Base-by-base conservation (phyloP, 2,113 vertebrate genomes). In the Falco punctatus region DNA sequence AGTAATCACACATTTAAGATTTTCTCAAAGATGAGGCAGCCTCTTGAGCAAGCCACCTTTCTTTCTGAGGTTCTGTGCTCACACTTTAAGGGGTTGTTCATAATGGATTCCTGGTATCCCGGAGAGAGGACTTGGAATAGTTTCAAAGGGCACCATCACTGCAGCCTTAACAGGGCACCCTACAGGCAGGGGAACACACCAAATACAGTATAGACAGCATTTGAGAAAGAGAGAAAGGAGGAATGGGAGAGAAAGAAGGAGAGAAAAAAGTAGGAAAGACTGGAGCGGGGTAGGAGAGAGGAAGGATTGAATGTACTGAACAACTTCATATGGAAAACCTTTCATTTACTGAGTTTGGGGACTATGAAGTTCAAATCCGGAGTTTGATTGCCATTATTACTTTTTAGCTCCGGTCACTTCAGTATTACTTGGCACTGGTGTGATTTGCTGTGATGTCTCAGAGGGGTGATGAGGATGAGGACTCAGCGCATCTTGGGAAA, bases 121-220 rank as follows among this genome's bases (percentile, higher is more conserved):
- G 69, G 15, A 79, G 18, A 10, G n/a, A 55, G 26, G 33, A 79
- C 27, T 3, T 54, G 48, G 33, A 73, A 21, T 6, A 57, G 16
- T 66, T 88, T 82, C 49, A 28, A 67, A 67, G 32, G 32, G 22
- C 32, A 27, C 19, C 0, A 2, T 13, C 22, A 13, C 24, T 71
- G n/a, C 69, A 69, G 11, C 19, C 6, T 23, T 28, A n/a, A 30
- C 33, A 33, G 51, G 32, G 69, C 21, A 46, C 38, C 59, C 52
- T 28, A 10, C 22, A 62, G 27, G 48, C 13, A 38, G 22, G 49
- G 19, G 32, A 67, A 14, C n/a, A 61, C 8, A 40, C 3, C 13
- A 16, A 1, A 1, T 13, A 14, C 3, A 44, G 4, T 2, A 21
- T 0, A 71, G 27, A 15, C 5, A 52, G 8, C 15, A 30, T 4